Percentiles rank a stretch among this genome's conserved stretches.
phyloP scores from a whole-genome alignment of 2,113 vertebrate genomes.

The Erythrocebus patas region DNA sequence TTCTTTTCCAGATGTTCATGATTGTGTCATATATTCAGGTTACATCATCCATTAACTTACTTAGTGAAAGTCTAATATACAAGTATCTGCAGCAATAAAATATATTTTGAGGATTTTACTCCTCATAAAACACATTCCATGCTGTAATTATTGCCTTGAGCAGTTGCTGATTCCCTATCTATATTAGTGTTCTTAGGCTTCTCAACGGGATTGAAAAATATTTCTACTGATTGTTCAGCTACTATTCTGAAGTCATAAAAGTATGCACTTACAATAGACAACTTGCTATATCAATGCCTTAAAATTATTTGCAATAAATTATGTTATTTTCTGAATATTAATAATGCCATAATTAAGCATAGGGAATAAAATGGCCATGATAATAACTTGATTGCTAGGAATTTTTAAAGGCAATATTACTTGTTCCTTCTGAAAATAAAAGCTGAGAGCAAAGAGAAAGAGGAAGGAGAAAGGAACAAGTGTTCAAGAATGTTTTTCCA shows the following conservation, averaged over 20 bases:
- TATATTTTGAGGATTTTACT: conserved; percentile 75
- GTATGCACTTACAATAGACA: conserved; percentile 68
- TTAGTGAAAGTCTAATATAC: conserved; percentile 56
- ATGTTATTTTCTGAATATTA: conserved; percentile 72
- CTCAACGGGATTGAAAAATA: conserved; percentile 70
- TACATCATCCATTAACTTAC: conserved; percentile 63
- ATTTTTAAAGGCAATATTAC: conserved; percentile 40
- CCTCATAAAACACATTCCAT: conserved; percentile 64
- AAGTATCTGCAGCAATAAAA: conserved; percentile 49
- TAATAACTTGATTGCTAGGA: conserved; percentile 35
- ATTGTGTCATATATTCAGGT: conserved; percentile 65
- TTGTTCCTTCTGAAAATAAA: conserved; percentile 67
- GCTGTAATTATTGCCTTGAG: conserved; percentile 76
- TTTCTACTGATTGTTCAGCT: conserved; percentile 75
- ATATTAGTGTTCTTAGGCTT: conserved; percentile 69
- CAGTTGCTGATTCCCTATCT: conserved; percentile 69
- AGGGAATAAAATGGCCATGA: conserved; percentile 62
- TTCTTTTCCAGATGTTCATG: conserved; percentile 74
- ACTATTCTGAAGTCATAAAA: conserved; percentile 79
- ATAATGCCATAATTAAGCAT: conserved; percentile 73
- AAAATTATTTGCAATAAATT: conserved; percentile 77
- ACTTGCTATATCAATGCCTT: conserved; percentile 72
- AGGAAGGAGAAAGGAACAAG: not conserved
- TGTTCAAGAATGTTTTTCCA: not conserved
- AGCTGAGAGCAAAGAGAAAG: conserved; percentile 51